Conservation (phyloP, 2,797 vertebrate species). For the Xenops minutus region DNA sequence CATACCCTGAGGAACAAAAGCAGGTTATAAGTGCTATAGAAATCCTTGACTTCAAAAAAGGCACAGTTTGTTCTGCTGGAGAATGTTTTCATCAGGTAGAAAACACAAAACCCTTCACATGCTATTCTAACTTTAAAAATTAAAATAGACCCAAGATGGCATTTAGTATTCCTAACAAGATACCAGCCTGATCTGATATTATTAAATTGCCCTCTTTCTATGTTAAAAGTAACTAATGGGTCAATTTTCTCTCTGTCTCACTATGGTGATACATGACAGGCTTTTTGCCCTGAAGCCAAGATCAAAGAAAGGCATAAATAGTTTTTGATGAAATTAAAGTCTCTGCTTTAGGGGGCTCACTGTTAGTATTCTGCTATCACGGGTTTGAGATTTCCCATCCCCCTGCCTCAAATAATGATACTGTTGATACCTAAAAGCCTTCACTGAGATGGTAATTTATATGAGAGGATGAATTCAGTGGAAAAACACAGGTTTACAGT, state of each 20-base stretch:
- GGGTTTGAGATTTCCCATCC: neutral
- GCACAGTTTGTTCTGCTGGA: neutral
- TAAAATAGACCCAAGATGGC: neutral
- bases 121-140: neutral
- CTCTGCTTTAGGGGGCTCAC: neutral
- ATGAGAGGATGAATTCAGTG: neutral
- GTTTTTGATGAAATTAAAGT: neutral
- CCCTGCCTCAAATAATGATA: fast-evolving
- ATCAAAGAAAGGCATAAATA: neutral
- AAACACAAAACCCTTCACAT: neutral
- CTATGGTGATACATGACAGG: neutral
- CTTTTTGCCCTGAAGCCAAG: neutral
- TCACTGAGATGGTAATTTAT: neutral
- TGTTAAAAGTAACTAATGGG: neutral
- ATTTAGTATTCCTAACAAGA: neutral
- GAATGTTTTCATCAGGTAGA: neutral
- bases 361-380: neutral
- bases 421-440: neutral
- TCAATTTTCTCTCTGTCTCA: neutral
- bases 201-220: neutral
- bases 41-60: neutral
- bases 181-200: neutral
- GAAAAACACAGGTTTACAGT: neutral
- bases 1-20: neutral
- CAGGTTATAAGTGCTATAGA: neutral